These are phyloP conservation scores for Pituophis catenifer DNA, from an alignment of 2,113 vertebrate species.

Conservation along the genomic window DNA sequence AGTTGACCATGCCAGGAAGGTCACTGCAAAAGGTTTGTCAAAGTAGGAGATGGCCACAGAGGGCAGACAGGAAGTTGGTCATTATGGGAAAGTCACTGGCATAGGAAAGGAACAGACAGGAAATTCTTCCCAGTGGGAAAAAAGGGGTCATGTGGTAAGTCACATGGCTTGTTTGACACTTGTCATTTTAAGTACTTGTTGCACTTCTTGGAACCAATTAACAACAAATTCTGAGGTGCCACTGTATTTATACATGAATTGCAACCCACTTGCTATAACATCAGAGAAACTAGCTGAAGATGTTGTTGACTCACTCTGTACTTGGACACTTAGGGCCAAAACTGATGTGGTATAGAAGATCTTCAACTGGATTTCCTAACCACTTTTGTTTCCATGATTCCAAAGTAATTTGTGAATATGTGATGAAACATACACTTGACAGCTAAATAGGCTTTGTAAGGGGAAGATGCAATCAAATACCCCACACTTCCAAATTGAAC, in stretches of 20 bases:
- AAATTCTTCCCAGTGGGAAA: neutral
- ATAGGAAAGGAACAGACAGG: neutral
- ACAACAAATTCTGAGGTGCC: neutral
- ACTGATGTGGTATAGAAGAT: neutral
- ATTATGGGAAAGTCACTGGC: neutral
- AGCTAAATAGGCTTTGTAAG: neutral
- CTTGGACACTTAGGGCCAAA: neutral
- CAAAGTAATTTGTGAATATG: neutral
- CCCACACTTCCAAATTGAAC: neutral
- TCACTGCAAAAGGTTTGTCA: neutral
- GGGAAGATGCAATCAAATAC: neutral
- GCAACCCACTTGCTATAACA: neutral
- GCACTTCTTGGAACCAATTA: neutral
- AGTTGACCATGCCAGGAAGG: neutral
- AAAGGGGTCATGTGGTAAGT: neutral
- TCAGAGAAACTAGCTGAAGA: neutral
- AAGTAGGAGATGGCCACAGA: neutral
- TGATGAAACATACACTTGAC: neutral
- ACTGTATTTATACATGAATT: neutral
- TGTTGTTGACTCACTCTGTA: neutral
- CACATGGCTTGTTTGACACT: neutral
- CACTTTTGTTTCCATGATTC: neutral
- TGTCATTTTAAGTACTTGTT: neutral
- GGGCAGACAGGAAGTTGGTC: neutral
- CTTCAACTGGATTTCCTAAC: neutral